These are phyloP conservation scores for Alca torda DNA, from an alignment of 2,797 vertebrate species.

Conservation along the genomic window DNA sequence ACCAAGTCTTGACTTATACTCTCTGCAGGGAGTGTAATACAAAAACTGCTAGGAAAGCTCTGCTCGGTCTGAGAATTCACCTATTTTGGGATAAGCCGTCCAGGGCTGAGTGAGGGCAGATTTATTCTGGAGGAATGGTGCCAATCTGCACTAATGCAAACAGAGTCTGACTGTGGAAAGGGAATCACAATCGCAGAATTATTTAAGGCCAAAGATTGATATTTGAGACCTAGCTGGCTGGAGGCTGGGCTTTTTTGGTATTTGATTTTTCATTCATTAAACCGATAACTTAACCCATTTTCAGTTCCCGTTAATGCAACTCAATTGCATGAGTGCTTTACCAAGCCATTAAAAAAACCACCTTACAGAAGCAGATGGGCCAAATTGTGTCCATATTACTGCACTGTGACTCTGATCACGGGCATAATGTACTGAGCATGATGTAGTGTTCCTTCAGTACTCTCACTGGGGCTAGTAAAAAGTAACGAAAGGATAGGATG, in stretches of 20 bases:
- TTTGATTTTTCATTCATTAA: conserved; percentile 42
- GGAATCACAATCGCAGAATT: conserved; percentile 2
- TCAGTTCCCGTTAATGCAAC: neutral
- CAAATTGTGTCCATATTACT: neutral
- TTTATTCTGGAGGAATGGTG: neutral
- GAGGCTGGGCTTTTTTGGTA: neutral
- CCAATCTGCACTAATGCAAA: neutral
- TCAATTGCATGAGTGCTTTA: neutral
- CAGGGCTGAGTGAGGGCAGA: neutral
- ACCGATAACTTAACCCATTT: neutral
- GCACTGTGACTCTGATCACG: neutral
- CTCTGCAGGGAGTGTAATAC: neutral
- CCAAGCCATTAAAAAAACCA: neutral
- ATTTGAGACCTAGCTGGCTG: neutral
- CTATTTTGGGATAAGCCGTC: conserved; percentile 2
- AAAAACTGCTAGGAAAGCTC: conserved; percentile 11
- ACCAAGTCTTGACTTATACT: neutral
- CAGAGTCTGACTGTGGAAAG: neutral
- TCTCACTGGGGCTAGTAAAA: neutral
- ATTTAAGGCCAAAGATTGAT: conserved; percentile 17
- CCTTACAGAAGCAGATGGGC: neutral
- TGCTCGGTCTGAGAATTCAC: neutral
- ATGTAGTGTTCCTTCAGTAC: neutral
- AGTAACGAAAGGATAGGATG: neutral
- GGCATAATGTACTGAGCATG: neutral